A percentile compares a stretch with the other conserved stretches of the same genome.
Evolutionary conservation across 2,888 invertebrate genomes (phyloP).

Genomic region (Drosophila prostipennis): DNA sequence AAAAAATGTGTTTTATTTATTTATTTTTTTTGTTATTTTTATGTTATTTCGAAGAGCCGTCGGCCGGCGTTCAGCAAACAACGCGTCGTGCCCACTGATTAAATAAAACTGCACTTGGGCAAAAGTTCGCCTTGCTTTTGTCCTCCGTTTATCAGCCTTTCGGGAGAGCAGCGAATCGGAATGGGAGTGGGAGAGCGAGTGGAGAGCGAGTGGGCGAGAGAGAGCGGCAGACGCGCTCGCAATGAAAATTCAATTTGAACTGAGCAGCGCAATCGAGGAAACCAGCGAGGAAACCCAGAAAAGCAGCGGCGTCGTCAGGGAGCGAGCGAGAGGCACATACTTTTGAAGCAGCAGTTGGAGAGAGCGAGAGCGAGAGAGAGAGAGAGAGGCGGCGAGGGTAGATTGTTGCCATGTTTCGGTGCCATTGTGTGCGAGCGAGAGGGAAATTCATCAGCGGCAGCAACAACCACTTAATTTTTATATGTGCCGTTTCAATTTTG

Average conservation of each 20-base stretch:
- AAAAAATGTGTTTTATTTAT: background rate
- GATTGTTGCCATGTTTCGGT: slow-evolving; percentile 82
- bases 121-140: slow-evolving; percentile 11
- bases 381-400: slow-evolving; percentile 21
- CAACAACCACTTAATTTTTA: slow-evolving; percentile 78
- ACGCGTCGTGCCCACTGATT: slow-evolving; percentile 34
- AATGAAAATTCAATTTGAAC: slow-evolving; percentile 81
- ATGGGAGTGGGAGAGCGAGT: slow-evolving; percentile 49
- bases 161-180: background rate
- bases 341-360: no score
- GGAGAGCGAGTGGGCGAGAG: slow-evolving; percentile 56
- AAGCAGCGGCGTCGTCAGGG: slow-evolving; percentile 20
- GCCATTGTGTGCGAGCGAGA: slow-evolving; percentile 69
- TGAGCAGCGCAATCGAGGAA: slow-evolving; percentile 75
- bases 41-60: background rate
- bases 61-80: slow-evolving; percentile 31
- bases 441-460: slow-evolving; percentile 81
- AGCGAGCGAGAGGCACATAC: slow-evolving; percentile 13
- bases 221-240: slow-evolving; percentile 75
- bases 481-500: slow-evolving; percentile 77
- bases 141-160: slow-evolving; percentile 7
- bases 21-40: no score
- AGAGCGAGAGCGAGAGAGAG: slow-evolving; percentile 1
- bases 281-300: slow-evolving; percentile 77
- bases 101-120: slow-evolving; percentile 23